Percentiles rank a stretch among this genome's conserved stretches.
Conservation (phyloP, 2,113 vertebrate genomes). For the Corydoras maculifer region DNA sequence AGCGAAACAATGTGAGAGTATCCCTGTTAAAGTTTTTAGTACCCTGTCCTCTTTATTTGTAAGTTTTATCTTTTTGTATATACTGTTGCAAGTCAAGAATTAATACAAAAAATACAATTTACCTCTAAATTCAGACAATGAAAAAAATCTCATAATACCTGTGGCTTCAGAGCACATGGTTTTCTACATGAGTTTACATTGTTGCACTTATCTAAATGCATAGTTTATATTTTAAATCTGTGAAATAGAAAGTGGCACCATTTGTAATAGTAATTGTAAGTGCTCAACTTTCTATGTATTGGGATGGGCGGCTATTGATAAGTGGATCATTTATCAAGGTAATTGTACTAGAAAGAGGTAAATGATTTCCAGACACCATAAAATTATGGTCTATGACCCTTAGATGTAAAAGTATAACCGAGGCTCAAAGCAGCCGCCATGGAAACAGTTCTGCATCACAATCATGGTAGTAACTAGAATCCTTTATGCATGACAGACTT, state of each 20-base stretch:
- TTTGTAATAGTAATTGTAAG: not conserved
- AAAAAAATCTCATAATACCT: no score
- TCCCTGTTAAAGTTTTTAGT: no score
- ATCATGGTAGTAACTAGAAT: constrained; percentile 19
- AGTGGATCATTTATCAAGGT: constrained; percentile 30
- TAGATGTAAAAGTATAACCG: constrained; percentile 40
- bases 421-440: not conserved
- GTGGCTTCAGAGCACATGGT: no score
- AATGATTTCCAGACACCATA: constrained; percentile 44
- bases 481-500: constrained; percentile 9
- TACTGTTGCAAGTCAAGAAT: no score
- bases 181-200: no score
- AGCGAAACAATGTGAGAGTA: no score
- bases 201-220: no score
- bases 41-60: no score
- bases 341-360: constrained; percentile 26
- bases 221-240: no score
- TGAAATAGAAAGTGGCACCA: not conserved
- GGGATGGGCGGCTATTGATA: constrained; percentile 29
- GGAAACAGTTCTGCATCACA: constrained; percentile 20
- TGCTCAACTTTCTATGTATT: constrained; percentile 4
- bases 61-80: no score
- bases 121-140: no score
- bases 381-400: constrained; percentile 12
- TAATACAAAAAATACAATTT: no score